Conservation (phyloP, 92 coral and sea anemone species). For the Epizoanthus ramosus region DNA sequence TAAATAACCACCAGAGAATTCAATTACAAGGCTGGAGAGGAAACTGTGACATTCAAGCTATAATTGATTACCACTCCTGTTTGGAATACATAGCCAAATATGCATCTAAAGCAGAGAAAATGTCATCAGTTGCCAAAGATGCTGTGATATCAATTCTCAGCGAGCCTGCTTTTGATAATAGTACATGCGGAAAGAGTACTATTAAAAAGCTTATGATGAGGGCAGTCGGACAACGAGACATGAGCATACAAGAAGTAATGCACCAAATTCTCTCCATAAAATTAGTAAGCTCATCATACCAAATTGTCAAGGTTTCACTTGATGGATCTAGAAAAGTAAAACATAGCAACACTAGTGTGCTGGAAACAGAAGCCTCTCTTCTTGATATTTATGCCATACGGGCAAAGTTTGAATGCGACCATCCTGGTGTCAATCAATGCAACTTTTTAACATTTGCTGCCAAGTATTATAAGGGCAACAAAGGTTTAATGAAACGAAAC, state of each 20-base stretch:
- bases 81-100: slow-evolving; percentile 32
- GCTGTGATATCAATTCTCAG: slow-evolving; percentile 24
- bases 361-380: slow-evolving; percentile 55
- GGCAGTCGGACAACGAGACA: slow-evolving; percentile 73
- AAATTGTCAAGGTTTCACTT: slow-evolving; percentile 58
- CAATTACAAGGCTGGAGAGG: slow-evolving; percentile 62
- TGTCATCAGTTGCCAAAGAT: slow-evolving; percentile 39
- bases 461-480: slow-evolving; percentile 39
- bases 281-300: slow-evolving; percentile 59
- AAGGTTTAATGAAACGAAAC: slow-evolving; percentile 32
- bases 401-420: slow-evolving; percentile 33
- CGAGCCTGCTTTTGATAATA: neutral
- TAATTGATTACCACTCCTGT: slow-evolving; percentile 58
- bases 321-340: slow-evolving; percentile 62
- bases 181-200: neutral
- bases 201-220: slow-evolving; percentile 43
- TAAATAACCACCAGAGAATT: slow-evolving; percentile 53
- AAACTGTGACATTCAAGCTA: slow-evolving; percentile 56
- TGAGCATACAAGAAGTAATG: slow-evolving; percentile 70
- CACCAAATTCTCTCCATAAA: slow-evolving; percentile 60
- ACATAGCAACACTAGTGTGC: slow-evolving; percentile 13
- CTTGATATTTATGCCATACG: slow-evolving; percentile 62
- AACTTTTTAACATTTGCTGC: slow-evolving; percentile 58
- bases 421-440: slow-evolving; percentile 44
- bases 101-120: slow-evolving; percentile 25